Base-by-base conservation (phyloP, 2,888 invertebrate genomes). In the Automeris io region DNA sequence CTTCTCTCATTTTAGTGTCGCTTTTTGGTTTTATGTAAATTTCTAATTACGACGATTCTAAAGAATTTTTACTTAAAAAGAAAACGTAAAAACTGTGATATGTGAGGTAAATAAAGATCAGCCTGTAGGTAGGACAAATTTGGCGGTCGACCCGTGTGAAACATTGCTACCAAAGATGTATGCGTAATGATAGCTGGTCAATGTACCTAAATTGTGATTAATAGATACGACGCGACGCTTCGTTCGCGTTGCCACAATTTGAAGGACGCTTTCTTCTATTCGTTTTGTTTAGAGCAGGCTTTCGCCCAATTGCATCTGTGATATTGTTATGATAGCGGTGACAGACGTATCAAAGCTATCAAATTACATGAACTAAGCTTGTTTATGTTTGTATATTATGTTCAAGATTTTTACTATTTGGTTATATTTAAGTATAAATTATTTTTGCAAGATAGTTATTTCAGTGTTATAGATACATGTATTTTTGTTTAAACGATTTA, bases 161-260 rank as follows among this genome's bases (percentile, higher is more conserved):
- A 54, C 62, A 61, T 60, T 58, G 70, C 74, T 70, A 71, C 70
- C 53, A 69, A 52, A 65, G 61, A 64, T 62, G 60, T 63, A 63
- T 49, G 54, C 45, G 52, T 70, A 75, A 72, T 74, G 75, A 77
- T 77, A 65, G 56, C 60, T 54, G 61, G 65, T 81, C 80, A 82
- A 80, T 82, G 76, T 74, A 63, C 68, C 70, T 69, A 82, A 81
- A 83, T 80, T 83, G 71, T 82, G 80, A 85, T 82, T 82, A 70
- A 82, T 82, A 63, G 60, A 51, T 60, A 61, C 51, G 59, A 54
- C 49, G 45, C 48, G 29, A 18, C 13, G 35, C 24, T 31, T 18
- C n/a, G n/a, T n/a, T n/a, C n/a, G n/a, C n/a, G 34, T 41, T 38
- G 36, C 33, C 24, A 37, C 18, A 49, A 43, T 45, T 41, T 33